Evolutionary conservation across 2,888 invertebrate species (phyloP), one percentile per base, ranked within the genome.

Genomic region (Netelia fuscicornis): DNA sequence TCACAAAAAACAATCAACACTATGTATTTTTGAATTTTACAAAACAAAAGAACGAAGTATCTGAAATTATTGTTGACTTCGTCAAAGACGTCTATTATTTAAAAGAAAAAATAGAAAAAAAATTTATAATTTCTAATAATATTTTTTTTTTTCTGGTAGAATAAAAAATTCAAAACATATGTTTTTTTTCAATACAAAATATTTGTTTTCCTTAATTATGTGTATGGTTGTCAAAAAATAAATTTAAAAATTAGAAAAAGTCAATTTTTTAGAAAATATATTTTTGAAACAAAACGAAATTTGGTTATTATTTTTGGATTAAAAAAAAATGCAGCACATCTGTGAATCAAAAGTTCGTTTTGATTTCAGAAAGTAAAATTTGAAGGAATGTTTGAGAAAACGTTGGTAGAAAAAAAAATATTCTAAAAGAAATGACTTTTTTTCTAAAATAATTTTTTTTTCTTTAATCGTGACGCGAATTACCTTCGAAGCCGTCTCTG

Each of bases 401-500:
- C 13, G 17, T 2, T 17, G 1, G 17, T 17, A n/a, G 13, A 54
- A 54, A n/a, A n/a, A 54, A 11, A 13, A 5, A 54, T 5, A 54
- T 54, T 54, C 10, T 54, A 9, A 1, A 54, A n/a, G 5, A 10
- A 13, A 9, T 54, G 6, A 25, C 5, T n/a, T n/a, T 6, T 54
- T n/a, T 54, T 54, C n/a, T 52, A 6, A 30, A 81, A 13, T n/a
- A 37, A 42, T 64, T 75, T 13, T 25, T 65, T 13, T 17, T 37
- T 65, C 17, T 13, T 17, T 67, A 25, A 30, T 30, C 2, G 20
- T 25, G 3, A 17, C n/a, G 13, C 81, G 86, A 74, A 79, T 44
- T 76, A 90, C 90, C 92, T 90, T 91, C 91, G 23, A 90, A 92
- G 13, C 92, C 93, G 9, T 91, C 87, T 17, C 85, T 74, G 87